Evolutionary conservation across 2,888 invertebrate species (phyloP).

Genomic region (Temnothorax unifasciatus): DNA sequence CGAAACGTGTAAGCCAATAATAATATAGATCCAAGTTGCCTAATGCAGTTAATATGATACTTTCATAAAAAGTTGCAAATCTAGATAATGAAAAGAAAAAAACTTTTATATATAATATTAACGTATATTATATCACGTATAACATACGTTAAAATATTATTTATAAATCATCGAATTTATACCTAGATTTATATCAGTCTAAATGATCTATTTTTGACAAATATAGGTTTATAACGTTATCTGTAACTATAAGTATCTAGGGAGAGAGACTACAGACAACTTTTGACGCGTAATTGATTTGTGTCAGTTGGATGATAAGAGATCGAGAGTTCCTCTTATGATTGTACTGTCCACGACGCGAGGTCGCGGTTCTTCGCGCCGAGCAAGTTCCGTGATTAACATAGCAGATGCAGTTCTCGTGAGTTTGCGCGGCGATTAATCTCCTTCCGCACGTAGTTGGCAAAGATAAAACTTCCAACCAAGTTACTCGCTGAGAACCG

Average conservation of each 20-base stretch:
- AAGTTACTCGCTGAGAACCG: slow-evolving; percentile 56
- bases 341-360: slow-evolving; percentile 23
- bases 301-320: neutral
- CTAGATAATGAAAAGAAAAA: neutral
- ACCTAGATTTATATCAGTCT: neutral
- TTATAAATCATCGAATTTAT: neutral
- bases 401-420: slow-evolving; percentile 56
- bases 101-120: neutral
- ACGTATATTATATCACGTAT: neutral
- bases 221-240: neutral
- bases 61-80: neutral
- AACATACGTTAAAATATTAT: neutral
- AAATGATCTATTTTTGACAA: neutral
- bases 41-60: neutral
- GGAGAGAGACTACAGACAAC: neutral
- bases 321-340: neutral
- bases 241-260: neutral
- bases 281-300: slow-evolving; percentile 26
- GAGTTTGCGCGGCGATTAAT: slow-evolving; percentile 56
- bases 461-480: slow-evolving; percentile 49
- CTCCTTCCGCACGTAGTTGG: slow-evolving; percentile 55
- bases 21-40: slow-evolving; percentile 4
- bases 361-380: slow-evolving; percentile 19
- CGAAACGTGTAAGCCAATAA: neutral
- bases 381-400: slow-evolving; percentile 51